Evolutionary conservation across 2,888 invertebrate genomes (phyloP).

Genomic region (Glomeris marginata): DNA sequence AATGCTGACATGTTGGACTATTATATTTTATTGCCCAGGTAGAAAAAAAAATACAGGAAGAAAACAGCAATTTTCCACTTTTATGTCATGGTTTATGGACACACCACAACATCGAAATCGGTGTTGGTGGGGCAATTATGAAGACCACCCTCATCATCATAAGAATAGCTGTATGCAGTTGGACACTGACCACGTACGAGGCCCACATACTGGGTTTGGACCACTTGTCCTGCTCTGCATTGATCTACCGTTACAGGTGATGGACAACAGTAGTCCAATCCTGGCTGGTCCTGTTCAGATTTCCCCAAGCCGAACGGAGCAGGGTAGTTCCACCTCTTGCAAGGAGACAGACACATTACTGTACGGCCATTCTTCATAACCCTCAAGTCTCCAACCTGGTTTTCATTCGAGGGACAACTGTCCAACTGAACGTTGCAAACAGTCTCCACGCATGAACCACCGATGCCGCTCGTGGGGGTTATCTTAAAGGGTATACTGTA

Average conservation of each 20-base stretch:
- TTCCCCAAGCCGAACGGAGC: constrained; percentile 7
- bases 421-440: constrained; percentile 3
- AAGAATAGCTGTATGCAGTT: constrained; percentile 5
- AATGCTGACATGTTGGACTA: no score
- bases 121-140: constrained; percentile 3
- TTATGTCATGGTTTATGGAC: no score
- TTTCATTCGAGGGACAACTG: constrained; percentile 6
- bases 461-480: neutral
- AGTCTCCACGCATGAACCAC: constrained; percentile 4
- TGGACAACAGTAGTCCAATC: neutral
- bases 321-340: constrained; percentile 10
- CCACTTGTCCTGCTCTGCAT: constrained; percentile 4
- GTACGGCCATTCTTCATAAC: neutral
- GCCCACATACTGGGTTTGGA: constrained; percentile 1
- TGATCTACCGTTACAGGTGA: neutral
- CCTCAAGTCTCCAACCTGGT: constrained; percentile 7
- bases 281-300: constrained; percentile 1
- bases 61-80: no score
- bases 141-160: constrained; percentile 1
- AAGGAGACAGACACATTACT: constrained; percentile 7
- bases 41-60: no score
- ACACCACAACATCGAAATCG: constrained; percentile 1
- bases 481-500: constrained; percentile 4
- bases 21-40: no score
- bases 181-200: constrained; percentile 1